Evolutionary conservation across 2,113 vertebrate species (phyloP).

Genomic region (Coptodon bakossiorum): DNA sequence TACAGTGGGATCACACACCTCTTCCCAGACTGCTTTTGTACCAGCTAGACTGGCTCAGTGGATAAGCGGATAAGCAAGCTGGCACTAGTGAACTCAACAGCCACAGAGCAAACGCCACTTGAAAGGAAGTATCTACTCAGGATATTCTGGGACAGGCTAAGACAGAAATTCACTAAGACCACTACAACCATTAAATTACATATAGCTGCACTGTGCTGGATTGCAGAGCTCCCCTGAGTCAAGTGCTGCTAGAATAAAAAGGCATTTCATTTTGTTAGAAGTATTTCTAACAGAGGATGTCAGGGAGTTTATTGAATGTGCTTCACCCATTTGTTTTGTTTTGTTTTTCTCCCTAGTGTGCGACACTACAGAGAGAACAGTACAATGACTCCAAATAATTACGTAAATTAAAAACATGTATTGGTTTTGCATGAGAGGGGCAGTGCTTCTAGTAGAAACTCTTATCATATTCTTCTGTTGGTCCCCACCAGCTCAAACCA

Average conservation of each 20-base stretch:
- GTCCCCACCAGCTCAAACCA: neutral
- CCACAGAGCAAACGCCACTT: neutral
- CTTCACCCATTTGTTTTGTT: neutral
- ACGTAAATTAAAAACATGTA: neutral
- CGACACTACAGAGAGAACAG: neutral
- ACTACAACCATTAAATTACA: slow-evolving; percentile 8
- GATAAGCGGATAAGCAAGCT: slow-evolving; percentile 3
- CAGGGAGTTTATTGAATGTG: neutral
- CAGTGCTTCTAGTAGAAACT: neutral
- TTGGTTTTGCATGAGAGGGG: neutral
- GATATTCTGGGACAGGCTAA: neutral
- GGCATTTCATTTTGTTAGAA: slow-evolving; percentile 5
- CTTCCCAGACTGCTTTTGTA: neutral
- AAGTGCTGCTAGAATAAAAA: neutral
- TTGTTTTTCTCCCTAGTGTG: neutral
- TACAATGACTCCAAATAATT: neutral
- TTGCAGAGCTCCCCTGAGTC: slow-evolving; percentile 8
- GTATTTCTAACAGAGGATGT: neutral
- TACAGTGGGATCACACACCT: slow-evolving; percentile 22
- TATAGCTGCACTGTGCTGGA: neutral
- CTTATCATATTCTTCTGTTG: neutral
- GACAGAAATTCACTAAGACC: neutral
- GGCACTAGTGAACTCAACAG: neutral
- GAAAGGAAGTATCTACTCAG: neutral
- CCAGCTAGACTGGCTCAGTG: neutral